Base-by-base conservation (phyloP, 2,888 invertebrate genomes). In the Drosophila meridionalis region DNA sequence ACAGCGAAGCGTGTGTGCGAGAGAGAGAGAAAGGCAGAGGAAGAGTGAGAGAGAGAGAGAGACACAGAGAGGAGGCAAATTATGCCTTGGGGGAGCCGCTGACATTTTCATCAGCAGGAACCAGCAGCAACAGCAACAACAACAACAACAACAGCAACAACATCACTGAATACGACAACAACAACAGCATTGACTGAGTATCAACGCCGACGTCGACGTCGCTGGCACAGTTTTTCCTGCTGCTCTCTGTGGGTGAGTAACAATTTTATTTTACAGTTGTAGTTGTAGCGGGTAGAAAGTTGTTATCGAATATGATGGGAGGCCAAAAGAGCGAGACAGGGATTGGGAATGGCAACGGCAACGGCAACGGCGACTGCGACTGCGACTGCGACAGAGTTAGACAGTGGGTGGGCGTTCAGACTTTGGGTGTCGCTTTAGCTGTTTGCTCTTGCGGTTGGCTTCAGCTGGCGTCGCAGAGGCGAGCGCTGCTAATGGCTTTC, bases 41-140 rank as follows among this genome's bases (percentile, higher is more conserved):
- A 34, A 28, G 47, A 28, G 47, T 12, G 34, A 11, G 11, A 3
- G 52, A 8, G 7, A 4, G 26, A 38, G 26, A 9, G 3, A 28
- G 14, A 38, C 14, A 4, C 8, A 28, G 20, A 58, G 69, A 73
- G 60, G 69, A 55, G 40, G 78, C 56, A 72, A 68, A 69, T 70
- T 70, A 78, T 88, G 84, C 89, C 81, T 78, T 76, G 87, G 87
- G 84, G 73, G 83, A 87, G 74, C 88, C 83, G 87, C 89, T 85
- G 85, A 85, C 85, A 85, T 85, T 85, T 83, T 80, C 77, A 83
- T 83, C 80, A 80, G 72, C 61, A 69, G 68, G 72, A 78, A 65
- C 50, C 72, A 66, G 53, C 79, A 80, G 80, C 75, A 80, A 71
- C 53, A 73, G 53, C 64, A 76, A 53, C 58, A 50, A 28, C n/a